These are phyloP conservation scores for Tamandua tetradactyla DNA, from an alignment of 2,797 vertebrate genomes.

Conservation along the genomic window DNA sequence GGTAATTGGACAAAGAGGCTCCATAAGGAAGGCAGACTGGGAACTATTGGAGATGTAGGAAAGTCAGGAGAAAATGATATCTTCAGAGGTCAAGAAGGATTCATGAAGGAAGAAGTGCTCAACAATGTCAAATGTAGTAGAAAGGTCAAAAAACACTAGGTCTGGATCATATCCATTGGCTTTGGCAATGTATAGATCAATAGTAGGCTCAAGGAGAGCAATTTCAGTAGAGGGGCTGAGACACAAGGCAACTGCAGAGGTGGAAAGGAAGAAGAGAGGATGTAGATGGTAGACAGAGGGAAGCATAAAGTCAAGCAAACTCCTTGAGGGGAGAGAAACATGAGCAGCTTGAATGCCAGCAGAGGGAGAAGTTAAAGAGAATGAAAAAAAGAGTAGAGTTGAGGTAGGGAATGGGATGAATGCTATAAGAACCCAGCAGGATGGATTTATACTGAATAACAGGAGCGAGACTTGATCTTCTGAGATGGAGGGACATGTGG, in stretches of 20 bases:
- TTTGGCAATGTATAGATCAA: background rate
- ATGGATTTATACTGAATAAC: background rate
- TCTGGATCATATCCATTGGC: background rate
- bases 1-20: background rate
- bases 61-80: background rate
- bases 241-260: background rate
- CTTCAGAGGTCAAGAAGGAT: conserved; percentile 16
- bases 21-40: background rate
- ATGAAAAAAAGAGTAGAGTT: too few relatives aligned
- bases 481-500: background rate
- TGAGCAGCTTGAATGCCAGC: background rate
- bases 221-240: background rate
- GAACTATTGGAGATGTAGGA: background rate
- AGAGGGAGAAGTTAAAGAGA: background rate
- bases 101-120: background rate
- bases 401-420: background rate
- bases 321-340: background rate
- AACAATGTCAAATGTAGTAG: background rate
- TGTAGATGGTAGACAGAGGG: background rate
- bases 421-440: too few relatives aligned
- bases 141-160: background rate
- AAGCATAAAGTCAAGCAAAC: background rate
- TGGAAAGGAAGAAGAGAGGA: background rate
- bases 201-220: background rate
- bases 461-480: background rate